Conservation (phyloP, 2,797 vertebrate species). For the Pseudochirops cupreus region DNA sequence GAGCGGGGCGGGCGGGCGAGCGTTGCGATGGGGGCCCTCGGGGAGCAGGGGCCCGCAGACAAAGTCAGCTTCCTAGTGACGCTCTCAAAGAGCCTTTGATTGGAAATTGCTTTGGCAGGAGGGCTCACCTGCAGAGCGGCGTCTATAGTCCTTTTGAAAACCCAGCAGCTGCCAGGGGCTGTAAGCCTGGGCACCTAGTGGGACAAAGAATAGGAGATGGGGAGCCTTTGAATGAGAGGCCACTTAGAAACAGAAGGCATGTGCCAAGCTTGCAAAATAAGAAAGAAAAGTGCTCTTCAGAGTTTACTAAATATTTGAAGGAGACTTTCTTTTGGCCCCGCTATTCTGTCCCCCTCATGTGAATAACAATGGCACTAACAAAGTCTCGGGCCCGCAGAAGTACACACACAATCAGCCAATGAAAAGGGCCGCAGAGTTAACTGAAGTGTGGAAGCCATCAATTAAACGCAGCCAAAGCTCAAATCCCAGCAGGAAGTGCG, state of each 20-base stretch:
- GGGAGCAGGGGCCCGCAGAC: slow-evolving; percentile 26
- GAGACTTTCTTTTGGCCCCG: slow-evolving; percentile 79
- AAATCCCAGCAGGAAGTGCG: slow-evolving; percentile 87
- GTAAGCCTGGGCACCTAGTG: slow-evolving; percentile 91
- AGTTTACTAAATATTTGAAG: slow-evolving; percentile 87
- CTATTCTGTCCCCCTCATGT: slow-evolving; percentile 84
- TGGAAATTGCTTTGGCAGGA: slow-evolving; percentile 91
- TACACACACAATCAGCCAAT: slow-evolving; percentile 87
- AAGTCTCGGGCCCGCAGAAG: slow-evolving; percentile 83
- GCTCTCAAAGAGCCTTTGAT: slow-evolving; percentile 91
- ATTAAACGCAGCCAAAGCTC: slow-evolving; percentile 89
- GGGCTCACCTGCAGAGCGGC: slow-evolving; percentile 92
- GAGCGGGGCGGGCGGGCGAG: neutral
- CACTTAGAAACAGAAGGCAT: slow-evolving; percentile 94
- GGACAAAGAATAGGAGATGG: slow-evolving; percentile 88
- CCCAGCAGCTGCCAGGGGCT: slow-evolving; percentile 93
- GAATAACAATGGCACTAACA: slow-evolving; percentile 86
- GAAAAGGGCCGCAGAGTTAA: slow-evolving; percentile 80
- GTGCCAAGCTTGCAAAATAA: slow-evolving; percentile 91
- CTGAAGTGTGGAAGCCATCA: slow-evolving; percentile 92
- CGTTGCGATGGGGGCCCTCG: slow-evolving; percentile 1
- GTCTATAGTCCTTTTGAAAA: slow-evolving; percentile 90
- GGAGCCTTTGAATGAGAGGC: slow-evolving; percentile 91
- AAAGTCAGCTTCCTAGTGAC: slow-evolving; percentile 91
- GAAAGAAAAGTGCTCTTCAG: slow-evolving; percentile 90